A percentile compares a stretch with the other conserved stretches of the same genome.
phyloP scores from a whole-genome alignment of 1,140 invertebrate species.

The Aricia agestis region DNA sequence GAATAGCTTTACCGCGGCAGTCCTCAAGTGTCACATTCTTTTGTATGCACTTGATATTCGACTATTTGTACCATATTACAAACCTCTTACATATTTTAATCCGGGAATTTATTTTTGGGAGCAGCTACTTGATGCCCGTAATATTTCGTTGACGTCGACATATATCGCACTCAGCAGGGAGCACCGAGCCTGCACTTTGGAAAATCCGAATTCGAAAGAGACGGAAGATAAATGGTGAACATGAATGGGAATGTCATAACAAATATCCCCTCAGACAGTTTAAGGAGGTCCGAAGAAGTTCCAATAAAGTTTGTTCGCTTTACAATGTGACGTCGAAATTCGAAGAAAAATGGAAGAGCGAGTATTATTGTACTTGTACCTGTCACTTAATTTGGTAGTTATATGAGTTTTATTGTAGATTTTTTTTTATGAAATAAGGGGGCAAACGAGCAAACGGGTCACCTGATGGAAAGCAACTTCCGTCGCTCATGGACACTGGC shows the following conservation, averaged over 20 bases:
- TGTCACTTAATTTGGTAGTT: not conserved
- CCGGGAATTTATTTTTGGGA: not conserved
- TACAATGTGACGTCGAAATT: not conserved
- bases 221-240: not conserved
- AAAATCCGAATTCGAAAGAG: not conserved
- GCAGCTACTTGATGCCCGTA: not conserved
- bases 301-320: not conserved
- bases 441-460: too few relatives aligned
- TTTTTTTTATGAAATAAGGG: too few relatives aligned
- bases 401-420: not conserved
- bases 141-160: not conserved
- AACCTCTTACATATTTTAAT: not conserved
- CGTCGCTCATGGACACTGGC: too few relatives aligned
- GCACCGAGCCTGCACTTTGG: not conserved
- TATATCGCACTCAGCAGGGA: not conserved
- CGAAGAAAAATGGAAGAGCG: not conserved
- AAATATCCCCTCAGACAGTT: not conserved
- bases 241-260: not conserved
- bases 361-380: not conserved
- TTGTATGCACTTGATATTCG: too few relatives aligned
- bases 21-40: too few relatives aligned
- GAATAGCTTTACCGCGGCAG: too few relatives aligned
- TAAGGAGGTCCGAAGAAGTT: not conserved
- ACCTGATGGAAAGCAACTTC: too few relatives aligned
- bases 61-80: not conserved